Base-by-base conservation (phyloP, 1,140 invertebrate genomes). In the Idris sp. region DNA sequence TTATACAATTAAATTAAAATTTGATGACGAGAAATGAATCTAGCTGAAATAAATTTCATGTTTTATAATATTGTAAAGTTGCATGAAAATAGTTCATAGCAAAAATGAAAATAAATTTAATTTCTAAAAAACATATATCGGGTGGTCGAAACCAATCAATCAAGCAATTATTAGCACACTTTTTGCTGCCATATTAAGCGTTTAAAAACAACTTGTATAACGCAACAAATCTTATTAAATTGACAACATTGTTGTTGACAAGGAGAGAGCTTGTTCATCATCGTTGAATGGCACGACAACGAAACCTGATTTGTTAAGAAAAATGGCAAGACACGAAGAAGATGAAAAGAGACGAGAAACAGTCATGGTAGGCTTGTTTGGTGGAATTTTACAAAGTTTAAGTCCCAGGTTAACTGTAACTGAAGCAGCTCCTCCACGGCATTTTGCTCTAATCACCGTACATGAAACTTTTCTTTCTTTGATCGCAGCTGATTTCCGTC, bases 311-410 rank as follows among this genome's bases (percentile, higher is more conserved):
- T 25, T 8, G 67, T 28, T 30, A 49, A 56, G 16, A 67, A 48
- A 54, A 56, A 65, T 30, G 36, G 7, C 4, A 43, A 68, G 44
- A 54, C n/a, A 33, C 28, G 26, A 69, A n/a, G 40, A 41, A 11
- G 54, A 35, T 19, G 51, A 43, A 71, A 22, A 35, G 56, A 75
- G 58, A 72, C 28, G 53, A 53, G 68, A 71, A n/a, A 79, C 25
- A 79, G 76, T 82, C 77, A 79, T 74, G 77, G 67, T 79, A 79
- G 77, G 58, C 74, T 79, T 78, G 51, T 58, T 53, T 69, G 36
- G 28, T 58, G 79, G 79, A 82, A 82, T 82, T 78, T 77, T 78
- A 77, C 77, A 73, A 74, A 76, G 54, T 58, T 58, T 51, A 41
- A 77, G 53, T 71, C 59, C 40, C 40, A 61, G 46, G 19, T 69